Base-by-base conservation (phyloP, 1,140 invertebrate genomes). In the Drosophila littoralis region DNA sequence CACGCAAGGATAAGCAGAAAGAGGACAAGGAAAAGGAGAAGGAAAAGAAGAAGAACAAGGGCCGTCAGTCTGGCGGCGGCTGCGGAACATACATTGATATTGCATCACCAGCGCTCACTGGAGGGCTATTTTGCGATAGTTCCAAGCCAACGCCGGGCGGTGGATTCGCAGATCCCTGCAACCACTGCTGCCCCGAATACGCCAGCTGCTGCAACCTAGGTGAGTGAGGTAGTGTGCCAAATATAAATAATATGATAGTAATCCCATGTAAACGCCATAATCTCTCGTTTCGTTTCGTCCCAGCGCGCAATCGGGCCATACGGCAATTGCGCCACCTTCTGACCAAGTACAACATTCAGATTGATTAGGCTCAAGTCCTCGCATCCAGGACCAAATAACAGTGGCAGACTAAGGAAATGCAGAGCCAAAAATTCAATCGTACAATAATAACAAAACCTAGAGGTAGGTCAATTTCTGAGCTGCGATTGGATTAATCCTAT, bases 41-140 rank as follows among this genome's bases (percentile, higher is more conserved):
- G 3, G 32, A 45, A 3, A 50, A 40, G 2, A 51, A 42, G 2
- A 70, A 78, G 9, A 40, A 60, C 15, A 77, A 80, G 42, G 58
- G 42, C 28, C 76, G 84, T 1, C 76, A 89, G 38, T 36, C 55
- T 1, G 82, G 82, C n/a, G 82, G 82, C 2, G 64, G 67, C 36
- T 48, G 38, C 5, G 38, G 22, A 28, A 3, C 22, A 2, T 28
- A 28, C 22, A 28, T 28, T 28, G 22, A 28, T 28, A 28, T 28
- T 28, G 22, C 22, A 28, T 28, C 22, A 28, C 22, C 22, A 28
- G 22, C 40, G n/a, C 0, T 4, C 0, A 12, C 8, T 0, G 7
- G 28, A 6, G 52, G 52, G 0, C 28, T 36, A 0, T 36, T 46
- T 22, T 51, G 54, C n/a, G 48, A 60, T 0, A 9, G 12, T 0